A percentile compares a stretch with the other conserved stretches of the same genome.
These are phyloP conservation scores for Amorpha juglandis DNA, from an alignment of 2,888 invertebrate genomes.

Conservation along the genomic window DNA sequence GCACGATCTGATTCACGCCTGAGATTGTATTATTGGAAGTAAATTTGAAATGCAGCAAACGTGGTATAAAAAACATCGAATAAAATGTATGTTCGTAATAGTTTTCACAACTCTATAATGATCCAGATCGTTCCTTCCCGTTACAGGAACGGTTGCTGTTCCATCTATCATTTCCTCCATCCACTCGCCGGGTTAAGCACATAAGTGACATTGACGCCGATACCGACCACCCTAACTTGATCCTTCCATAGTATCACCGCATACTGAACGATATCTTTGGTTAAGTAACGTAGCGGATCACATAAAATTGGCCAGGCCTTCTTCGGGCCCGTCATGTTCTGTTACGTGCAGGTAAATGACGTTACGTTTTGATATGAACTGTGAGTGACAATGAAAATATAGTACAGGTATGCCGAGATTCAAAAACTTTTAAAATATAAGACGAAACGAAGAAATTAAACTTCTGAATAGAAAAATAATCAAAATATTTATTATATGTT, in stretches of 20 bases:
- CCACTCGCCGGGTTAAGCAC: slow-evolving; percentile 83
- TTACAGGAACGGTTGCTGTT: slow-evolving; percentile 68
- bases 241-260: slow-evolving; percentile 45
- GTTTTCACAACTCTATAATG: slow-evolving; percentile 57
- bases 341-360: slow-evolving; percentile 75
- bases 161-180: slow-evolving; percentile 83
- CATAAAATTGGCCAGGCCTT: slow-evolving; percentile 60
- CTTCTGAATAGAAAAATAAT: too few species aligned
- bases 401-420: neutral
- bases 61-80: neutral
- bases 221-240: slow-evolving; percentile 60
- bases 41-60: too few species aligned
- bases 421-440: neutral
- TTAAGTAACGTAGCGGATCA: slow-evolving; percentile 51
- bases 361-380: slow-evolving; percentile 72
- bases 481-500: too few species aligned
- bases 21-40: too few species aligned
- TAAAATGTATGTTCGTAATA: neutral
- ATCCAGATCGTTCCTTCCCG: slow-evolving; percentile 53
- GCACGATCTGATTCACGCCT: too few species aligned
- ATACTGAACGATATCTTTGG: slow-evolving; percentile 42
- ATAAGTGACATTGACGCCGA: slow-evolving; percentile 83
- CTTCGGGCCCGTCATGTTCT: slow-evolving; percentile 64
- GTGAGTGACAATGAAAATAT: slow-evolving; percentile 59
- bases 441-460: neutral